Percentiles rank a stretch among this genome's conserved stretches.
Evolutionary conservation across 2,113 vertebrate genomes (phyloP).

Genomic region (Psammodynastes pulverulentus): DNA sequence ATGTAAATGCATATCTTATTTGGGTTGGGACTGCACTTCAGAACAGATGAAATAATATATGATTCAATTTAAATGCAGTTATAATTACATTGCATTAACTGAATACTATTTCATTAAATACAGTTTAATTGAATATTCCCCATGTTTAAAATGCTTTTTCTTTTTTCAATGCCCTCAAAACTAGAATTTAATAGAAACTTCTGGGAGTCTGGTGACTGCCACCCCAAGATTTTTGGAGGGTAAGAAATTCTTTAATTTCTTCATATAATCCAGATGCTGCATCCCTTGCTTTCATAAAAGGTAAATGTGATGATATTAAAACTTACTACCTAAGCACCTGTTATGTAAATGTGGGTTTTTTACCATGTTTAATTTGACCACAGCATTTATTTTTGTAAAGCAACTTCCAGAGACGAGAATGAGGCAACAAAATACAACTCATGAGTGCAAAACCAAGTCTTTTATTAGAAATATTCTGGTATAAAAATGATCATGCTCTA

Average conservation of each 20-base stretch:
- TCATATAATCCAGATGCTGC: neutral
- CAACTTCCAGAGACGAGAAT: conserved; percentile 6
- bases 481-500: conserved; percentile 98
- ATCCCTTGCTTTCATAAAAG: neutral
- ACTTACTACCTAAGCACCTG: neutral
- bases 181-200: neutral
- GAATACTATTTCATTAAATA: neutral
- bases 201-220: neutral
- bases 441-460: conserved; percentile 88
- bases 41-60: neutral
- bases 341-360: neutral
- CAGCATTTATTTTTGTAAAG: neutral
- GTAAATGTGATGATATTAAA: neutral
- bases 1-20: neutral
- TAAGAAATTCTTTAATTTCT: neutral
- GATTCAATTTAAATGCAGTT: neutral
- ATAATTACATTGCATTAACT: neutral
- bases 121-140: neutral
- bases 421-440: conserved; percentile 54
- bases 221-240: neutral
- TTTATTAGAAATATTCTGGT: conserved; percentile 97
- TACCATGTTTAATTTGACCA: neutral
- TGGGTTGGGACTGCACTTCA: neutral
- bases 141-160: neutral
- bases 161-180: neutral